Evolutionary conservation across 1,140 invertebrate genomes (phyloP).

Genomic region (Drosophila melanogaster): Release_6_plus_ISO1_MT NT_033777.3:25455501-25456000

Average conservation of each 20-base stretch:
- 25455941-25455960: slow-evolving; percentile 18
- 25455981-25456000: slow-evolving; percentile 7
- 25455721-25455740: slow-evolving; percentile 82
- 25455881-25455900: slow-evolving; percentile 33
- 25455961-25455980: slow-evolving; percentile 16
- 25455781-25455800: slow-evolving; percentile 78
- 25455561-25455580: not conserved
- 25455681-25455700: slow-evolving; percentile 47
- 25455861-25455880: slow-evolving; percentile 9
- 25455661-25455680: slow-evolving; percentile 77
- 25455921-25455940: slow-evolving; percentile 11
- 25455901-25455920: slow-evolving; percentile 9
- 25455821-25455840: slow-evolving; percentile 34
- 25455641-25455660: slow-evolving; percentile 31
- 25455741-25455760: slow-evolving; percentile 63
- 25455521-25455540: slow-evolving; percentile 38
- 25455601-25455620: slow-evolving; percentile 63
- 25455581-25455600: slow-evolving; percentile 48
- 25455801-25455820: slow-evolving; percentile 69
- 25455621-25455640: slow-evolving; percentile 39
- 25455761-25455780: slow-evolving; percentile 31
- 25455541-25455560: slow-evolving; percentile 25
- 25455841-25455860: slow-evolving; percentile 15
- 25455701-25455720: slow-evolving; percentile 41
- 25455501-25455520: slow-evolving; percentile 49